phyloP scores from a whole-genome alignment of 2,888 invertebrate genomes.

The Rugalucina vietnamica region DNA sequence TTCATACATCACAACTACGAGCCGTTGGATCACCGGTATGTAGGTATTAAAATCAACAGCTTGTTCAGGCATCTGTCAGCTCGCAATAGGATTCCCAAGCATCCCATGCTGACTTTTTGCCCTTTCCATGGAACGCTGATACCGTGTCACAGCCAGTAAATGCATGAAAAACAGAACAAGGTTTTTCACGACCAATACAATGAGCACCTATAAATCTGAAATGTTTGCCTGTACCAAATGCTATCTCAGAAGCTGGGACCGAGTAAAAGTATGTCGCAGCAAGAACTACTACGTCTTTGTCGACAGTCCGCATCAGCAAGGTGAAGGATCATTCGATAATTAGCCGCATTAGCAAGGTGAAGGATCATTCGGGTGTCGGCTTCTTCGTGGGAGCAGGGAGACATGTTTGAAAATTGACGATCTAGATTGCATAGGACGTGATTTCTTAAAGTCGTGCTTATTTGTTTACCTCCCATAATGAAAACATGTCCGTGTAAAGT shows the following conservation, averaged over 20 bases:
- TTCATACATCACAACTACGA: conserved; percentile 13
- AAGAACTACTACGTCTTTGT: conserved; percentile 42
- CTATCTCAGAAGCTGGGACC: neutral
- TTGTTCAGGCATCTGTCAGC: neutral
- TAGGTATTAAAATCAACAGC: neutral
- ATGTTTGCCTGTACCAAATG: conserved; percentile 33
- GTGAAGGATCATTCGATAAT: conserved; percentile 5
- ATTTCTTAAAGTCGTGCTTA: neutral
- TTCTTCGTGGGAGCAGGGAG: conserved; percentile 49
- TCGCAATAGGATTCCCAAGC: neutral
- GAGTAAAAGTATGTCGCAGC: neutral
- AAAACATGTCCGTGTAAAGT: too few relatives aligned
- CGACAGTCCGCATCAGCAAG: conserved; percentile 25
- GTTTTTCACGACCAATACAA: conserved; percentile 6
- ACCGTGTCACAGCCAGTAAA: conserved; percentile 33
- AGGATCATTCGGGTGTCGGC: conserved; percentile 42
- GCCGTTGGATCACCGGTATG: neutral
- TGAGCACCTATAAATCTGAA: conserved; percentile 45
- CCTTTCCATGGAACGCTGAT: conserved; percentile 13
- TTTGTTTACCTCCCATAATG: neutral
- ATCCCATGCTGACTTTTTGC: conserved; percentile 26
- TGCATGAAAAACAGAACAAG: conserved; percentile 10
- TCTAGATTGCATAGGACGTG: neutral
- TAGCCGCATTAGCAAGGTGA: conserved; percentile 30
- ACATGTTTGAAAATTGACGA: neutral